These are phyloP conservation scores for Ellobium chinense DNA, from an alignment of 2,888 invertebrate species.

Conservation along the genomic window DNA sequence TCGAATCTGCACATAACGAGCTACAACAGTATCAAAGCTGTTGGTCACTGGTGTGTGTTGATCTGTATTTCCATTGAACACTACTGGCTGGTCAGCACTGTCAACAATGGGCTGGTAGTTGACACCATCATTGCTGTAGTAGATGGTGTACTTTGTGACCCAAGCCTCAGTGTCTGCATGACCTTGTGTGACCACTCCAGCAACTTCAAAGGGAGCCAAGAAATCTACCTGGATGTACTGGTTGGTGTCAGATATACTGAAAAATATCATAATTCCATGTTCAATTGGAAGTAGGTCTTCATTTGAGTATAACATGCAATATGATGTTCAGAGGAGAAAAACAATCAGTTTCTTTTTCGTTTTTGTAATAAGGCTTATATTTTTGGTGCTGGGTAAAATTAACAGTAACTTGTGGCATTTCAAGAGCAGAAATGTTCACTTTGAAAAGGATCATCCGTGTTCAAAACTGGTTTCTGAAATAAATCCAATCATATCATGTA, in stretches of 20 bases:
- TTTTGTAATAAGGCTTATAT: too few species aligned
- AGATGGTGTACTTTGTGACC: constrained; percentile 61
- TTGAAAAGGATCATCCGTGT: too few species aligned
- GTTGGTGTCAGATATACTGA: constrained; percentile 50
- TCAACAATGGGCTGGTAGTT: constrained; percentile 50
- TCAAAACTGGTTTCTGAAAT: too few species aligned
- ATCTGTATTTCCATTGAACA: constrained; percentile 80
- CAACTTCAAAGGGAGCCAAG: constrained; percentile 58
- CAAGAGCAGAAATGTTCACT: too few species aligned
- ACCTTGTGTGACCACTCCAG: constrained; percentile 67
- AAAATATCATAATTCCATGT: too few species aligned
- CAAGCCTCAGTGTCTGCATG: constrained; percentile 54
- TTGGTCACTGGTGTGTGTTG: constrained; percentile 54
- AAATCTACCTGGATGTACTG: constrained; percentile 68
- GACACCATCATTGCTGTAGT: constrained; percentile 61
- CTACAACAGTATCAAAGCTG: constrained; percentile 45
- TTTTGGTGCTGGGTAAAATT: too few species aligned
- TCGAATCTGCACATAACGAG: constrained; percentile 77
- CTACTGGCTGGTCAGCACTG: constrained; percentile 34
- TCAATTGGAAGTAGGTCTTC: too few species aligned
- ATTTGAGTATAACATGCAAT: background rate
- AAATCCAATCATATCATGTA: too few species aligned
- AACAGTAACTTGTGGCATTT: too few species aligned
- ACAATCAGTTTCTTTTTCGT: too few species aligned
- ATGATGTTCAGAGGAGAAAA: too few species aligned